Conservation (phyloP, 2,797 vertebrate genomes). For the Thaleichthys pacificus region DNA sequence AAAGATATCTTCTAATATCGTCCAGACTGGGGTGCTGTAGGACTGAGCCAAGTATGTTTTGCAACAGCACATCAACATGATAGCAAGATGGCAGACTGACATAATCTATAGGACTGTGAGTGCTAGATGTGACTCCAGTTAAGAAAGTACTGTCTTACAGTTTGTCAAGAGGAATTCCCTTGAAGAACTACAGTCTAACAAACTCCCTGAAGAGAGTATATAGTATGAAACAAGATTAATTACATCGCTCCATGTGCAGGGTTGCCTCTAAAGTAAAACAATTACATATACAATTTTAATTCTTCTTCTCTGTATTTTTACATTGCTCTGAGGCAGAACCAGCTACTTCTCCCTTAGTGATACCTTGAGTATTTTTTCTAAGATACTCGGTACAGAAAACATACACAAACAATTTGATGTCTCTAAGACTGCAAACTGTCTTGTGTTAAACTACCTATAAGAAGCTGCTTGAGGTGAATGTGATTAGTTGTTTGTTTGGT, state of each 20-base stretch:
- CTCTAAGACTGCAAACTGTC: constrained; percentile 22
- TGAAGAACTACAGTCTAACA: neutral
- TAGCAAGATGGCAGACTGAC: neutral
- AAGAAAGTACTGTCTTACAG: neutral
- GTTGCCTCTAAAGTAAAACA: neutral
- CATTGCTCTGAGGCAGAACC: no score
- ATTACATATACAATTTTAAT: neutral
- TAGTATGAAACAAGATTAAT: neutral
- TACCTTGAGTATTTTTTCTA: constrained; percentile 1
- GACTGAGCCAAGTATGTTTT: neutral
- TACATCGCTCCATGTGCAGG: neutral
- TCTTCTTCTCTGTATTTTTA: neutral
- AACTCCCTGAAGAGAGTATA: neutral
- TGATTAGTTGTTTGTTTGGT: constrained; percentile 10
- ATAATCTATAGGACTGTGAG: neutral
- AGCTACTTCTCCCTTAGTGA: no score
- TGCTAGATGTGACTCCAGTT: neutral
- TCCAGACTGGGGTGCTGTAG: neutral
- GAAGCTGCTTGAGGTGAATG: constrained; percentile 28
- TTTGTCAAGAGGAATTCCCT: neutral
- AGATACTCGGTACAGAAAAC: constrained; percentile 16
- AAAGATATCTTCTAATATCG: neutral
- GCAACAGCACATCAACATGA: neutral
- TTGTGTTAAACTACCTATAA: constrained; percentile 44
- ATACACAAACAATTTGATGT: constrained; percentile 19